A percentile compares a stretch with the other conserved stretches of the same genome.
These are phyloP conservation scores for Cistogaster globosa DNA, from an alignment of 2,888 invertebrate genomes.

Conservation along the genomic window DNA sequence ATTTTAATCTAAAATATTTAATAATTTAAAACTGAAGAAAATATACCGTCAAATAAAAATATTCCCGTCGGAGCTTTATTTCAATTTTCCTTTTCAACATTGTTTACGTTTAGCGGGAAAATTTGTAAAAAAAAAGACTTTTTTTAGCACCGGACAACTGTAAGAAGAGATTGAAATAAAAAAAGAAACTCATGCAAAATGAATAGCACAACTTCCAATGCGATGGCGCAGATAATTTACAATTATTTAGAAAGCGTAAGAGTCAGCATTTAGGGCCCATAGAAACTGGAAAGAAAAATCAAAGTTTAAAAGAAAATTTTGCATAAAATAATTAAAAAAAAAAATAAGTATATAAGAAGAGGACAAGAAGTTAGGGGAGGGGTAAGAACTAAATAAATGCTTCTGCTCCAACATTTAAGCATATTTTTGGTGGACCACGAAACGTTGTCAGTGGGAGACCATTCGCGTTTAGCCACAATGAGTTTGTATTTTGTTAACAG, in stretches of 20 bases:
- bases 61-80: slow-evolving; percentile 35
- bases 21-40: too few species aligned
- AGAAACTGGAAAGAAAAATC: slow-evolving; percentile 61
- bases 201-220: slow-evolving; percentile 59
- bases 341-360: neutral
- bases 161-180: slow-evolving; percentile 4
- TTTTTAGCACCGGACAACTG: slow-evolving; percentile 3
- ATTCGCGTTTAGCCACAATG: slow-evolving; percentile 75
- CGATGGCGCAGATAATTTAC: slow-evolving; percentile 67
- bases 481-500: slow-evolving; percentile 72
- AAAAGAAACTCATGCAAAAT: slow-evolving; percentile 14
- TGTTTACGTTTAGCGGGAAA: slow-evolving; percentile 6
- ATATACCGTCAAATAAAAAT: neutral
- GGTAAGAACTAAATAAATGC: slow-evolving; percentile 8
- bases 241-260: neutral
- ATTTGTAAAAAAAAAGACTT: slow-evolving; percentile 11
- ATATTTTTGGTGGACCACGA: slow-evolving; percentile 75
- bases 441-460: slow-evolving; percentile 75
- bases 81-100: neutral
- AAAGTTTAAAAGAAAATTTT: slow-evolving; percentile 25
- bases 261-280: neutral
- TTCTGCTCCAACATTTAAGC: slow-evolving; percentile 66
- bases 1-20: too few species aligned
- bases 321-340: neutral
- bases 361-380: neutral